These are phyloP conservation scores for Leptopilina drosophilae DNA, from an alignment of 2,888 invertebrate genomes.

Conservation along the genomic window DNA sequence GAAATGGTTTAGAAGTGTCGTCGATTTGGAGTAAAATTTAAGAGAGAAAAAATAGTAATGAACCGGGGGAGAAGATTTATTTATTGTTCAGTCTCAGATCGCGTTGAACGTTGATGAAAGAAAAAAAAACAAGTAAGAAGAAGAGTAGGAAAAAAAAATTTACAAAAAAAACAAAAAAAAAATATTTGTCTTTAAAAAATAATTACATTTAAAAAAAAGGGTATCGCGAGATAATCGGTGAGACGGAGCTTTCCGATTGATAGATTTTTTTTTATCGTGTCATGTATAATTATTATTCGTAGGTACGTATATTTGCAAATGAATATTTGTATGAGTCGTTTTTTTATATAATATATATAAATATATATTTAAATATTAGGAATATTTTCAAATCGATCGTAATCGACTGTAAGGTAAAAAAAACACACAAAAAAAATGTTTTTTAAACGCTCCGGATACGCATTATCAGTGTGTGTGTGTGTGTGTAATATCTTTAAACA, in stretches of 20 bases:
- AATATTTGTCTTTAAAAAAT: too few species aligned
- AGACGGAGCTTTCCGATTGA: slow-evolving; percentile 55
- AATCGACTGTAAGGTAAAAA: slow-evolving; percentile 33
- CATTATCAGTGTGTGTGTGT: slow-evolving; percentile 61
- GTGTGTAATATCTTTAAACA: slow-evolving; percentile 50
- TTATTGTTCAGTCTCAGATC: slow-evolving; percentile 41
- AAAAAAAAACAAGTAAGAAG: slow-evolving; percentile 41
- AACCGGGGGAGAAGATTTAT: slow-evolving; percentile 41
- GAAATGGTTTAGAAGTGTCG: slow-evolving; percentile 56
- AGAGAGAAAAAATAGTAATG: slow-evolving; percentile 45
- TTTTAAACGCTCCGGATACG: slow-evolving; percentile 37
- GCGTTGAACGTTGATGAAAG: slow-evolving; percentile 53
- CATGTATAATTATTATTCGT: slow-evolving; percentile 52
- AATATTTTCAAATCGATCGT: slow-evolving; percentile 57
- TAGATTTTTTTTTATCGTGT: slow-evolving; percentile 56
- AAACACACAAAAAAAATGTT: slow-evolving; percentile 33
- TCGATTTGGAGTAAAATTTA: slow-evolving; percentile 50
- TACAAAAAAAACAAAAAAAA: too few species aligned
- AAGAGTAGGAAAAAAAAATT: slow-evolving; percentile 1
- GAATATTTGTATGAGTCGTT: slow-evolving; percentile 53
- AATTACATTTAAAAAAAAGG: not conserved
- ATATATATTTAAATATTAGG: slow-evolving; percentile 26
- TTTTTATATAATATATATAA: slow-evolving; percentile 44
- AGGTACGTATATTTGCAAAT: slow-evolving; percentile 29
- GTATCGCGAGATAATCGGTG: slow-evolving; percentile 48